Evolutionary conservation across 2,797 vertebrate genomes (phyloP).

Genomic region (Oreochromis grahami): DNA sequence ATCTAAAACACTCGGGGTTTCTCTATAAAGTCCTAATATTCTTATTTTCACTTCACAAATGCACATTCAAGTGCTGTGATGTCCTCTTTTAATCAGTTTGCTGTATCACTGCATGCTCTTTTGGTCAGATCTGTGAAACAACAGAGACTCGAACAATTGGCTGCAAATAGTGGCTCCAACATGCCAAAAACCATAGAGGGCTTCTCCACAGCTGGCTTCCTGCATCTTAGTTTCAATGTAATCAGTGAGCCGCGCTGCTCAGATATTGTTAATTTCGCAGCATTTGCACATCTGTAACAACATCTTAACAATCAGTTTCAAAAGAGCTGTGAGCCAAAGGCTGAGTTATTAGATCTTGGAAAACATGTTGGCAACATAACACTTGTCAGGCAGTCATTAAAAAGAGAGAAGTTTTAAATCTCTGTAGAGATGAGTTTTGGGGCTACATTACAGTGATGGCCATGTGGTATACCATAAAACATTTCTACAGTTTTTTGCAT

Average conservation of each 20-base stretch:
- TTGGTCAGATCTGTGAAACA: slow-evolving; percentile 36
- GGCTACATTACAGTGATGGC: neutral
- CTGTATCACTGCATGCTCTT: slow-evolving; percentile 15
- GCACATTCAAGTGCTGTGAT: slow-evolving; percentile 2
- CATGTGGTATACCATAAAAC: neutral
- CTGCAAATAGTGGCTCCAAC: slow-evolving; percentile 24
- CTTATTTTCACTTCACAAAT: neutral
- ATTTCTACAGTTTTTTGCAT: neutral
- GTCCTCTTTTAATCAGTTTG: slow-evolving; percentile 29
- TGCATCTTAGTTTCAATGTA: slow-evolving; percentile 49
- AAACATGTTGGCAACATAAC: slow-evolving; percentile 19
- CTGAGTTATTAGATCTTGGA: slow-evolving; percentile 27
- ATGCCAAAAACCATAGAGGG: slow-evolving; percentile 44
- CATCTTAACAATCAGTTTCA: slow-evolving; percentile 51
- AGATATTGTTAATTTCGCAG: slow-evolving; percentile 54
- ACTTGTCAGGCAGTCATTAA: neutral
- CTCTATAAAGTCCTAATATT: neutral
- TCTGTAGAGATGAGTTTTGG: neutral
- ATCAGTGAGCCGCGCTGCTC: slow-evolving; percentile 40
- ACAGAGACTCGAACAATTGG: slow-evolving; percentile 39
- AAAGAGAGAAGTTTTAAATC: neutral
- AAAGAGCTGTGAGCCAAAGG: slow-evolving; percentile 31
- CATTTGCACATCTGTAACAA: slow-evolving; percentile 47
- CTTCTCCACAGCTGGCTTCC: slow-evolving; percentile 61
- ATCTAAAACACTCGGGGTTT: slow-evolving; percentile 2